Evolutionary conservation across 1,140 invertebrate species (phyloP), one percentile per base, ranked within the genome.

Genomic region (Pseudomyrmex flavicornis): DNA sequence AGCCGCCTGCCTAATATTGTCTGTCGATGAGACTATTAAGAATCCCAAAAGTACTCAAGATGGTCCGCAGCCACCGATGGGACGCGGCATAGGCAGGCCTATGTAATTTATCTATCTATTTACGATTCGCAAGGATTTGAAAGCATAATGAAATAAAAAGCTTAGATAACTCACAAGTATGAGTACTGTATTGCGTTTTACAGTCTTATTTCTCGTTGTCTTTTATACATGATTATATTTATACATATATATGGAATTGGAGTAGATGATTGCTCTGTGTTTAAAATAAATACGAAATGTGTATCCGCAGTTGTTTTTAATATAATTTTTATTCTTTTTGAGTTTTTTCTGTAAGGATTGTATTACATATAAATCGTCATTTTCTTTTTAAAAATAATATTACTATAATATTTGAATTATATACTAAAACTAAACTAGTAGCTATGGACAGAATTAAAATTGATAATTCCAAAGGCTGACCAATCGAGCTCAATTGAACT

Each of bases 21-120:
- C 98, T 0, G 98, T 99, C 1, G 99, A 99, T 93, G 99, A 99
- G 94, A 99, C 99, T 0, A 99, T 99, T 86, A 99, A 98, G 93
- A 99, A 97, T 92, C 97, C 98, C 4, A 97, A 97, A 90, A 96
- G 97, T 56, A 95, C 94, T 15, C 95, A 95, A 22, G 95, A 94
- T 54, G 95, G 93, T 13, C 93, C 91, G 86, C 93, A 92, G 68
- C 93, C 91, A 8, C 89, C 88, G 65, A 94, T 95, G 87, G 96
- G 97, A 26, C 95, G 96, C 77, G 96, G 96, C 22, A 97, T 97
- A 95, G 97, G 97, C 48, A 95, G 97, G 90, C 96, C 97, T 12
- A 95, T 96, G 93, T 95, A 94, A 92, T 76, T 20, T 12, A 3
- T 50, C 46, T 59, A 8, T 22, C 17, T 10, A 1, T 9, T n/a